These are phyloP conservation scores for Pituophis catenifer DNA, from an alignment of 2,113 vertebrate genomes.

Conservation along the genomic window DNA sequence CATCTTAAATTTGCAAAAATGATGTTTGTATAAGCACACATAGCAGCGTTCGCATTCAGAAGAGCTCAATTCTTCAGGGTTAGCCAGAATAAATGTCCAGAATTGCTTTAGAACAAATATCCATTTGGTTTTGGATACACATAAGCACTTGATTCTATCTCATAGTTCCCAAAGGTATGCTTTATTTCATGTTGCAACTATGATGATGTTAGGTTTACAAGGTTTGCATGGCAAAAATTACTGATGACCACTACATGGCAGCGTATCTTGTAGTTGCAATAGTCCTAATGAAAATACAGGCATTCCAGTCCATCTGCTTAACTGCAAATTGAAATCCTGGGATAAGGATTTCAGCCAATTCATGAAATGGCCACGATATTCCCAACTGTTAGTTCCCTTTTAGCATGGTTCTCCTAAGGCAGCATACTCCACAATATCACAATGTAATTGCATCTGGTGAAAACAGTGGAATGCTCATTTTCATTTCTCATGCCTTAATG, in stretches of 20 bases:
- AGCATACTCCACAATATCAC: not conserved
- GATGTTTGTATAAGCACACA: fast-evolving
- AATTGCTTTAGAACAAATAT: not conserved
- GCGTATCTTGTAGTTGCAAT: not conserved
- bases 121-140: not conserved
- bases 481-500: not conserved
- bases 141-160: constrained; percentile 23
- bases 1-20: not conserved
- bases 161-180: constrained; percentile 8
- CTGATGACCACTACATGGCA: not conserved
- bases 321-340: not conserved
- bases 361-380: constrained; percentile 23
- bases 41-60: fast-evolving
- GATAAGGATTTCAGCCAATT: constrained; percentile 19
- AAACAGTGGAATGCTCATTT: constrained; percentile 2
- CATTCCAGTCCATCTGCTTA: not conserved
- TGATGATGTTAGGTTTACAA: not conserved
- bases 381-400: not conserved
- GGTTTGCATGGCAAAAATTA: not conserved
- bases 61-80: fast-evolving
- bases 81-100: fast-evolving
- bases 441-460: not conserved
- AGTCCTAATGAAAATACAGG: not conserved
- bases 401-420: not conserved
- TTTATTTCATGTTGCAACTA: not conserved